A percentile compares a stretch with the other conserved stretches of the same genome.
These are phyloP conservation scores for Anhinga rufa DNA, from an alignment of 2,113 vertebrate genomes.

Conservation along the genomic window DNA sequence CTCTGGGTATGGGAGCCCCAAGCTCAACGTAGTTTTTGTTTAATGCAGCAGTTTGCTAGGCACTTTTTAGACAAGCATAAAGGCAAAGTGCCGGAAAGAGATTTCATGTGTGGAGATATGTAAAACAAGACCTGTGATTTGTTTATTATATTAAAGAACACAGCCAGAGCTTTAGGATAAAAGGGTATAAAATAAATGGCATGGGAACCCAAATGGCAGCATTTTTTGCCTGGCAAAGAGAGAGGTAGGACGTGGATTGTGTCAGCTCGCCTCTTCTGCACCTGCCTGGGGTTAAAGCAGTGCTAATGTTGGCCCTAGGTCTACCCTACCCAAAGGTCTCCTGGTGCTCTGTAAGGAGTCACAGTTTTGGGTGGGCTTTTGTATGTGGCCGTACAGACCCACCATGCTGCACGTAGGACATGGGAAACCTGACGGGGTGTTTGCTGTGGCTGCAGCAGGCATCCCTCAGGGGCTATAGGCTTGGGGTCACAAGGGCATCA, in stretches of 20 bases:
- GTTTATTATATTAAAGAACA: conserved; percentile 47
- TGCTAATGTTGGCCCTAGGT: background rate
- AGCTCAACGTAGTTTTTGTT: conserved; percentile 2
- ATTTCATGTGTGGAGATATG: background rate
- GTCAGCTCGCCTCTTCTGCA: background rate
- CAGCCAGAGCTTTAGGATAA: conserved; percentile 4
- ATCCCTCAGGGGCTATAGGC: background rate
- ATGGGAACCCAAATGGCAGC: background rate
- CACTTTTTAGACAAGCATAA: background rate
- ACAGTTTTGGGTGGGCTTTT: background rate
- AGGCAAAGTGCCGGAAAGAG: background rate
- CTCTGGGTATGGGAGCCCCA: background rate
- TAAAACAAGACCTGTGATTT: conserved; percentile 36
- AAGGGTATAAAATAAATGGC: conserved; percentile 8
- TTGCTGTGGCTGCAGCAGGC: background rate
- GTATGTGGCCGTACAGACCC: background rate
- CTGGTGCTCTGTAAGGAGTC: background rate
- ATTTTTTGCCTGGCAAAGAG: background rate
- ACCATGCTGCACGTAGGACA: background rate
- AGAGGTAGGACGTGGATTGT: background rate
- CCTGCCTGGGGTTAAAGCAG: background rate
- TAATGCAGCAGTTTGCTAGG: background rate
- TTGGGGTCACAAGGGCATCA: background rate
- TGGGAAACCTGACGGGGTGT: background rate
- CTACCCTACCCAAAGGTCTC: background rate